These are phyloP conservation scores for Spheniscus humboldti DNA, from an alignment of 2,797 vertebrate species.

Conservation along the genomic window DNA sequence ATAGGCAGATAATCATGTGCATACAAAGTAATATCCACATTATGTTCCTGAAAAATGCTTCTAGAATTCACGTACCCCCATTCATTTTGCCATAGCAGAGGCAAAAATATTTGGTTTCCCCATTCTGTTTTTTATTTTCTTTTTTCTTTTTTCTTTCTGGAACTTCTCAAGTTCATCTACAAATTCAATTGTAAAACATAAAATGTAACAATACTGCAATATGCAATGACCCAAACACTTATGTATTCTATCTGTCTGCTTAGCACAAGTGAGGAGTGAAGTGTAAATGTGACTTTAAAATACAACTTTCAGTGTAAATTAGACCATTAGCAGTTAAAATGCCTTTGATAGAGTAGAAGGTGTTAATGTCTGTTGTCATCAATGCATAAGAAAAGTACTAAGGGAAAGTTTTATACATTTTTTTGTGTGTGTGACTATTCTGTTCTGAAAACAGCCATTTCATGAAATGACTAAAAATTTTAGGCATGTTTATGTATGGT, in stretches of 20 bases:
- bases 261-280: not conserved
- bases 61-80: not conserved
- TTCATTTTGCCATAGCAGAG: not conserved
- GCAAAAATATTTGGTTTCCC: not conserved
- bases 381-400: not conserved
- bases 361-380: not conserved
- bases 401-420: accelerated
- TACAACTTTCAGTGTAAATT: not conserved
- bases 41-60: not conserved
- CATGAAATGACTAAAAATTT: not conserved
- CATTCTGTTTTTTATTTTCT: not conserved
- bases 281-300: not conserved
- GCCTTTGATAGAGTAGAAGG: not conserved
- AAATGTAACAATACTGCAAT: not conserved
- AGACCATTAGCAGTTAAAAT: not conserved
- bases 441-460: not conserved
- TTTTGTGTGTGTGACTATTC: not conserved
- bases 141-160: not conserved
- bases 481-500: not conserved
- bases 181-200: not conserved
- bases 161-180: not conserved
- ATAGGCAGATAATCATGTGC: not conserved
- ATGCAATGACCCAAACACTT: not conserved
- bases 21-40: not conserved
- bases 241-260: not conserved